Percentiles rank a stretch among this genome's conserved stretches.
These are phyloP conservation scores for Malthinus seriepunctatus DNA, from an alignment of 2,888 invertebrate species.

Conservation along the genomic window DNA sequence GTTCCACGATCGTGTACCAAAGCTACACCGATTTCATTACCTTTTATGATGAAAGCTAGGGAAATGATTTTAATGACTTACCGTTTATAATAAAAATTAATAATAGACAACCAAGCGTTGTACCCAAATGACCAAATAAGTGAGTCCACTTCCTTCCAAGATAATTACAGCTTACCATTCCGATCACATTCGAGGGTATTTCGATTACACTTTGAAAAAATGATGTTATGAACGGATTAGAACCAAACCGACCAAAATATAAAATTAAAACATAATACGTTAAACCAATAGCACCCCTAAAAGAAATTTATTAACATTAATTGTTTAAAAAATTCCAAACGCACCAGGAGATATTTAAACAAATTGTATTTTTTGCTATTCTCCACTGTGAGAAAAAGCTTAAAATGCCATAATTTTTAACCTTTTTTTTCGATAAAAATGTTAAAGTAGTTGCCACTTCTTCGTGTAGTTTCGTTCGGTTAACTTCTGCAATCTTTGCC, in stretches of 20 bases:
- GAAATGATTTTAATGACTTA: conserved; percentile 31
- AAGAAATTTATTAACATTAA: too few relatives aligned
- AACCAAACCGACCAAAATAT: conserved; percentile 60
- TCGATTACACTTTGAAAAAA: conserved; percentile 66
- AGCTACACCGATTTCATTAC: too few relatives aligned
- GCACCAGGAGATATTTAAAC: conserved; percentile 62
- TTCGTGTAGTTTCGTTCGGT: conserved; percentile 55
- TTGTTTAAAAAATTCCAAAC: conserved; percentile 17
- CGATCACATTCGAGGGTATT: conserved; percentile 64
- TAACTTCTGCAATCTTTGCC: conserved; percentile 60
- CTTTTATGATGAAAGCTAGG: too few relatives aligned
- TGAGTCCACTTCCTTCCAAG: conserved; percentile 60
- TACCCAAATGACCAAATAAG: conserved; percentile 53
- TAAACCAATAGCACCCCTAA: conserved; percentile 58
- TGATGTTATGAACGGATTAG: conserved; percentile 69
- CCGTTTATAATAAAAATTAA: conserved; percentile 51
- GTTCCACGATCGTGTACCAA: too few relatives aligned
- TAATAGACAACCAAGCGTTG: conserved; percentile 52
- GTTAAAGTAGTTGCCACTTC: conserved; percentile 52
- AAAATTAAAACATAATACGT: conserved; percentile 60
- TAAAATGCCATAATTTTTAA: conserved; percentile 58
- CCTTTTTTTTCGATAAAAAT: conserved; percentile 40
- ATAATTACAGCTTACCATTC: conserved; percentile 58
- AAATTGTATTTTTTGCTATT: conserved; percentile 59
- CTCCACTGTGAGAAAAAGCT: conserved; percentile 62